Evolutionary conservation across 2,888 invertebrate genomes (phyloP), one percentile per base, ranked within the genome.

Genomic region (Tiliacea citrago): DNA sequence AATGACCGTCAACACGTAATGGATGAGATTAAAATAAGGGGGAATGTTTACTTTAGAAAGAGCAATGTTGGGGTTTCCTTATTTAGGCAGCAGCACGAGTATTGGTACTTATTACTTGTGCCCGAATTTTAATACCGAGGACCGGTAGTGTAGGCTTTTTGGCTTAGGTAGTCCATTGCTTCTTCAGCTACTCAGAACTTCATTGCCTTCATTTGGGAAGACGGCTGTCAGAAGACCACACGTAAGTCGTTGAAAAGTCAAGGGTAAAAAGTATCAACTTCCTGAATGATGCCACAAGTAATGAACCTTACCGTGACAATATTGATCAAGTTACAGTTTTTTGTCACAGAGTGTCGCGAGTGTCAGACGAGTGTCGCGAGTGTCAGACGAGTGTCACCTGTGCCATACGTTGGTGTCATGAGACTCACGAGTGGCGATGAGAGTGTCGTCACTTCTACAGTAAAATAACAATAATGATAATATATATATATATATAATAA

Each of bases 221-320:
- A n/a, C 39, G 47, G 8, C 57, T 67, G 61, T 45, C 24, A 55
- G 51, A 47, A 60, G 21, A 42, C 39, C 24, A 29, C 39, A 58
- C 45, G 7, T 7, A 51, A 45, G 45, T 29, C 42, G 55, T 35
- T 61, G 29, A 49, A 51, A 66, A 62, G 49, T 67, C 51, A 67
- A 79, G 51, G 73, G 79, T 45, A 57, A 29, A 51, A 53, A 18
- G 24, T 42, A 55, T 66, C 39, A 62, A n/a, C 5, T 62, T 47
- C 29, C 39, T 63, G 67, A 62, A 62, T 51, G 35, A 24, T 57
- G 21, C 45, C 35, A 42, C 39, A 45, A 13, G 24, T 68, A 51
- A 53, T 39, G 9, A n/a, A 75, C 51, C 75, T 42, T 2, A 8
- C 29, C 21, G 45, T 35, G n/a, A 39, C 13, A 21, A 45, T 8